Evolutionary conservation across 2,113 vertebrate species (phyloP), one percentile per base, ranked within the genome.

Genomic region (Chascanopsetta lugubris): DNA sequence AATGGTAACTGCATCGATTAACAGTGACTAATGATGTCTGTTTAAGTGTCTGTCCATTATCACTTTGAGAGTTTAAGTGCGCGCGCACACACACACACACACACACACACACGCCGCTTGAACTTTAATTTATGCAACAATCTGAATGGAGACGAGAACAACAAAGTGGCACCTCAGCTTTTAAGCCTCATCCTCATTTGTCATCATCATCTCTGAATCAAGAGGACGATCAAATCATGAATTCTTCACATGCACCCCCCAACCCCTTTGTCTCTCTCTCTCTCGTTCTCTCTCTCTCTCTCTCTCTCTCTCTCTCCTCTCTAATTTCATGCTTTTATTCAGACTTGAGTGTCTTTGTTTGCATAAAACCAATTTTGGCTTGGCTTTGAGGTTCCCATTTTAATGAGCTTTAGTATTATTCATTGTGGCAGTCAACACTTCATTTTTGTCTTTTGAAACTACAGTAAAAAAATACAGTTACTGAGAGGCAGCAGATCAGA

Each of bases 151-250:
- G 12, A 18, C 1, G 9, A 45, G 51, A 67, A 67, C 71, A 77
- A 70, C 60, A 25, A 70, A 65, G 76, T 21, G 0, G 9, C 2
- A 18, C 55, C 43, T 62, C n/a, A 68, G 77, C 56, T 65, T 54
- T 70, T 59, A 64, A 68, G 57, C 47, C 51, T 46, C 1, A 6
- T 58, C 47, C 46, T 69, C n/a, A 64, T 83, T 79, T 57, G 60
- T 61, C 59, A 63, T 45, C 24, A 59, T 15, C 12, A 22, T 17
- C 30, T 42, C 25, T 50, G 17, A 11, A 20, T 22, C 15, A 27
- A 42, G 38, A 66, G 60, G 40, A 25, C 3, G 13, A 69, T 79
- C 27, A 45, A n/a, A 43, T 38, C 10, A n/a, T 30, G 53, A 43
- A 70, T 59, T 73, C 55, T 18, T 50, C 1, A 2, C 51, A 49